Base-by-base conservation (phyloP, 2,113 vertebrate genomes). In the Gopherus flavomarginatus region DNA sequence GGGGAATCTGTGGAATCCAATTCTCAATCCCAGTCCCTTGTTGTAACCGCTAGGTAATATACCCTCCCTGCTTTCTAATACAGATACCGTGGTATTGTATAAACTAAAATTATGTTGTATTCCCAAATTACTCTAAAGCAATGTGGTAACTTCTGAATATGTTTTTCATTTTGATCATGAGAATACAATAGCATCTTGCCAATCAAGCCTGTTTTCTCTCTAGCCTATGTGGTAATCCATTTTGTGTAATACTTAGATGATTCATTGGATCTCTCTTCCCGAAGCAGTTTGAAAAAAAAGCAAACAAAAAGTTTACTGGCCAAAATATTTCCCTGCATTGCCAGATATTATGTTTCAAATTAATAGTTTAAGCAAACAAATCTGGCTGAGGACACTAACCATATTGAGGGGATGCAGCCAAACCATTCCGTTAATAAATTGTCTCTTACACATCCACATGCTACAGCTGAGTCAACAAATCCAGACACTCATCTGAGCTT, bases 181-280 rank as follows among this genome's bases (percentile, higher is more conserved):
- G 83, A 78, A 44, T 81, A 69, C 80, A 92, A 57, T 9, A 95
- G 81, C 57, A 57, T 95, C 82, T 92, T 83, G 88, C 87, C 82
- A 81, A 92, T 53, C 54, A 86, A 78, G 4, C 38, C 88, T 79
- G 78, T 96, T 90, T 97, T 85, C 77, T 97, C 56, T 92, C 21
- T n/a, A 95, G 54, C n/a, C 62, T 92, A 89, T 81, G 47, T 81
- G 88, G 92, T 86, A 92, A 93, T 53, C 57, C 1, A 12, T 54
- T 97, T 94, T 96, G 56, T 93, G 82, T 94, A 97, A 95, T 53
- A 89, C 72, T 88, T 88, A 38, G 89, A 82, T 96, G 26, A 94
- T 54, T 98, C 97, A 95, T 42, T 92, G 17, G 8, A 10, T 90
- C 83, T 69, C 85, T 91, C 87, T 89, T 89, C 72, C 75, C 78